Evolutionary conservation across 2,113 vertebrate genomes (phyloP), one percentile per base, ranked within the genome.

Genomic region (Ornithorhynchus anatinus): DNA sequence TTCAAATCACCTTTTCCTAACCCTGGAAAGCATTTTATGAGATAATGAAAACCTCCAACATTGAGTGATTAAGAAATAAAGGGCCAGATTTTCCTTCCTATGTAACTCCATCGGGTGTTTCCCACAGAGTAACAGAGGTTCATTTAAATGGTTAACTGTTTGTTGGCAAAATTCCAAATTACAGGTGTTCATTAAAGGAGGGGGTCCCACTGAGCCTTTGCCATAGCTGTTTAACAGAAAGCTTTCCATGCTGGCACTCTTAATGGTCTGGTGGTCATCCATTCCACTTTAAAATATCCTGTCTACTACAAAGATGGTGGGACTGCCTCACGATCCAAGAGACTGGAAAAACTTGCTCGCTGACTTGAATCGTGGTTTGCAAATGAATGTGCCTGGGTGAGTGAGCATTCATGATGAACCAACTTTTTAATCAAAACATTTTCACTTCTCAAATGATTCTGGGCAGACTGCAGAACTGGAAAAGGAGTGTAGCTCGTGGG

Each of bases 61-160:
- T 53, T 73, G 72, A 84, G 60, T 59, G 61, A 88, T 86, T 84
- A 87, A 81, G 80, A 84, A 77, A 81, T 84, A 85, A 87, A 81
- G 53, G 48, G 25, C 29, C 79, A 63, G 59, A 52, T 77, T 79
- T 85, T 59, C 57, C 72, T 77, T 77, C 59, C 78, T 75, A 70
- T 59, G 60, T 70, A 77, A 70, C 75, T 72, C 83, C 60, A 59
- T 61, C 10, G 83, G 83, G 81, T 67, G 45, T 68, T 75, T 84
- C 73, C 64, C 39, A 59, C 31, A 63, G 43, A 44, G 19, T 12
- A 1, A 29, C 60, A 77, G 62, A 71, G 45, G 45, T 60, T 45
- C 62, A 10, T 36, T 11, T 54, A 53, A 69, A 74, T 56, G 79
- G 63, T 64, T 67, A 77, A 72, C 66, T 73, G 42, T 59, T 38